These are phyloP conservation scores for Alosa alosa DNA, from an alignment of 2,113 vertebrate species.

Conservation along the genomic window DNA sequence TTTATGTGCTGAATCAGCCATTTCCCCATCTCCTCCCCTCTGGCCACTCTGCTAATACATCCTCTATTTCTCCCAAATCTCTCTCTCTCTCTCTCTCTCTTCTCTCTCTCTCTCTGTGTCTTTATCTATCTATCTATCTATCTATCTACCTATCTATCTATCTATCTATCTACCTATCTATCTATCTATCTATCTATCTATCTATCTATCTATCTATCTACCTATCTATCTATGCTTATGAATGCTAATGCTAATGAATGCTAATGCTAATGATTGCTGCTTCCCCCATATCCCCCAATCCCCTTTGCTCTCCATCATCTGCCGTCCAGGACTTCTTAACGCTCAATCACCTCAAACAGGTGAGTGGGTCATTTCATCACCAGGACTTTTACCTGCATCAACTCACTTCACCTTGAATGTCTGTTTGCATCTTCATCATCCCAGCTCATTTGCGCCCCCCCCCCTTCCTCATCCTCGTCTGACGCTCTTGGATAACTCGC, in stretches of 20 bases:
- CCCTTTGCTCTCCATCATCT: slow-evolving; percentile 88
- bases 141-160: no score
- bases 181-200: no score
- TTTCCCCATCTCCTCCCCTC: not conserved
- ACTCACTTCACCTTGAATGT: not conserved
- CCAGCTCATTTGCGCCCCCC: not conserved
- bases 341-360: slow-evolving; percentile 94
- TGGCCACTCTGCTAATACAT: slow-evolving; percentile 7
- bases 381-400: not conserved
- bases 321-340: slow-evolving; percentile 94
- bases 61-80: slow-evolving; percentile 46
- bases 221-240: no score
- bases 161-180: no score
- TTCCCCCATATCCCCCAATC: slow-evolving; percentile 71
- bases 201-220: no score
- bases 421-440: not conserved
- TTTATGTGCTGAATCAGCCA: not conserved
- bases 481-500: not conserved
- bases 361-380: slow-evolving; percentile 69
- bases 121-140: no score
- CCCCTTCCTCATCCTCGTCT: not conserved
- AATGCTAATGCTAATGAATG: not conserved
- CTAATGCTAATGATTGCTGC: slow-evolving; percentile 1
- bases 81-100: slow-evolving; percentile 11
- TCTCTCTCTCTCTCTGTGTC: slow-evolving; percentile 50